Conservation (phyloP, 2,113 vertebrate species). For the Chloebia gouldiae region DNA sequence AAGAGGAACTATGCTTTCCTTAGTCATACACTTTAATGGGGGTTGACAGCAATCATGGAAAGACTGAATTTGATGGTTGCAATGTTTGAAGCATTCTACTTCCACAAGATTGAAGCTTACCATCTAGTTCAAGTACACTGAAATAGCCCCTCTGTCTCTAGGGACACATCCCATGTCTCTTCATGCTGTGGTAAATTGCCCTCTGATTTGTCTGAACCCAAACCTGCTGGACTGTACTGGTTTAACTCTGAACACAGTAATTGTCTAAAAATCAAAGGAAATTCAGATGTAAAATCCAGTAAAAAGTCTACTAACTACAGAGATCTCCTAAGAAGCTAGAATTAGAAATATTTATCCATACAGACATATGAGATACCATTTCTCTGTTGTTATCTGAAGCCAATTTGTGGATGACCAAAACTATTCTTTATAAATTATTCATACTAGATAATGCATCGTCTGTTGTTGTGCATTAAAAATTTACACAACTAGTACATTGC, state of each 20-base stretch:
- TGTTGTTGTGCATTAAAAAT: constrained; percentile 27
- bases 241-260: background rate
- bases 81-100: background rate
- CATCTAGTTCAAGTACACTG: background rate
- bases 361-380: background rate
- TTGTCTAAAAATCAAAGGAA: background rate
- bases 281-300: background rate
- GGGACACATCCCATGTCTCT: background rate
- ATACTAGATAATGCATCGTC: background rate
- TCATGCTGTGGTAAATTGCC: background rate
- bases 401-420: background rate
- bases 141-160: background rate
- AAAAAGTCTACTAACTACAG: background rate
- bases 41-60: background rate
- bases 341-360: background rate
- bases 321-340: background rate
- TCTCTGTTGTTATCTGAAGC: background rate
- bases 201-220: background rate
- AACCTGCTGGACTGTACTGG: background rate
- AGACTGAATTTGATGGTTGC: background rate
- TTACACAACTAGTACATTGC: background rate
- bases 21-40: background rate
- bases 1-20: background rate
- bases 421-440: constrained; percentile 4
- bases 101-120: background rate